phyloP scores from a whole-genome alignment of 2,797 vertebrate species.

The Alectoris magna region DNA sequence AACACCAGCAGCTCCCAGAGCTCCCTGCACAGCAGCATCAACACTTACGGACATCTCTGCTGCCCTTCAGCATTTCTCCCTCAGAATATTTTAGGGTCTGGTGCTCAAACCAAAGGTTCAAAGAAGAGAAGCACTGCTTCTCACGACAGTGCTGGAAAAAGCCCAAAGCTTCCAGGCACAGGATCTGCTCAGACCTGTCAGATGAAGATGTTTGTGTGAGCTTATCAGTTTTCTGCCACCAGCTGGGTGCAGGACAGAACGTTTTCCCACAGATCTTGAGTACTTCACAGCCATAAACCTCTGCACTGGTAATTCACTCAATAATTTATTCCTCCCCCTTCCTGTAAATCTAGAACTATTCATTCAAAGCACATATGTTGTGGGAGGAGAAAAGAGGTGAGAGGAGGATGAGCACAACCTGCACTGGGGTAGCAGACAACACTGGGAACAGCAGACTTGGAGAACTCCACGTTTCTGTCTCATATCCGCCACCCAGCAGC shows the following conservation, averaged over 20 bases:
- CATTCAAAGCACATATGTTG: neutral
- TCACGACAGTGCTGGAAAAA: neutral
- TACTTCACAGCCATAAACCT: neutral
- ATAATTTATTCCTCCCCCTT: constrained; percentile 27
- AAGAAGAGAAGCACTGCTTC: neutral
- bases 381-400: neutral
- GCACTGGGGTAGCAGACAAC: neutral
- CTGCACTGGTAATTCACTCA: neutral
- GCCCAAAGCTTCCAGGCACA: neutral
- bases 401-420: rapidly evolving
- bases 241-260: neutral
- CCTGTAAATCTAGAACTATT: constrained; percentile 30
- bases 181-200: neutral
- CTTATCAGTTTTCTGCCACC: constrained; percentile 15
- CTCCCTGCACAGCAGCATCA: neutral
- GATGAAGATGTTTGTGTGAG: neutral
- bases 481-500: neutral
- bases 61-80: neutral
- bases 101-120: neutral
- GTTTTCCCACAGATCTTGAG: neutral
- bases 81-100: neutral
- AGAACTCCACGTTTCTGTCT: neutral
- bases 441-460: neutral
- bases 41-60: neutral
- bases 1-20: neutral